phyloP scores from a whole-genome alignment of 1,140 invertebrate species.

The Bombus consobrinus region DNA sequence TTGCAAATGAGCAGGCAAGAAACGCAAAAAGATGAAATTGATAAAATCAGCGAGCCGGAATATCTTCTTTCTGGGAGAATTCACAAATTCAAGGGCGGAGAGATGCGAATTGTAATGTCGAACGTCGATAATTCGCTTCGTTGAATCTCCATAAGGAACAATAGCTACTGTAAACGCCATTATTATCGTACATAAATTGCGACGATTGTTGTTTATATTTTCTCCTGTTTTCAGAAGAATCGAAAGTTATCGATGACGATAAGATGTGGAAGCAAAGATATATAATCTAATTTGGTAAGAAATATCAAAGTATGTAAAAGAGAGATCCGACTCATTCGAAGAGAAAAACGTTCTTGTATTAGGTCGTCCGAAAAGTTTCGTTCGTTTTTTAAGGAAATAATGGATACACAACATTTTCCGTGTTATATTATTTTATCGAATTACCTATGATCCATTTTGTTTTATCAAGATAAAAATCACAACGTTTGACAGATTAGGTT shows the following conservation, averaged over 20 bases:
- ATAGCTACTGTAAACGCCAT: not conserved
- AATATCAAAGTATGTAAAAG: not conserved
- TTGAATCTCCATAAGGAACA: not conserved
- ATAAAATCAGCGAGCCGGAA: not conserved
- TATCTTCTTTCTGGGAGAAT: constrained; percentile 5
- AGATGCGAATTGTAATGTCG: not conserved
- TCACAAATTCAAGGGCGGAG: constrained; percentile 19
- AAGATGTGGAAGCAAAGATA: not conserved
- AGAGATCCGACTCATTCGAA: not conserved
- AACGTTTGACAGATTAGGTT: no score
- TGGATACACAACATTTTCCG: no score
- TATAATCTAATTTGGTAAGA: not conserved
- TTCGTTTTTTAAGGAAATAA: no score
- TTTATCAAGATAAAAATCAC: no score
- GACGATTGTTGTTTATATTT: not conserved
- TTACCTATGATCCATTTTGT: no score
- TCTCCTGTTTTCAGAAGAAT: not conserved
- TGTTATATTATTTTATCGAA: no score
- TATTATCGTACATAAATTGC: not conserved
- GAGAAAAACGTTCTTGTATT: not conserved
- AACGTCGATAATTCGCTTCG: not conserved
- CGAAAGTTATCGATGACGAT: not conserved
- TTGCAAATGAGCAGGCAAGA: not conserved
- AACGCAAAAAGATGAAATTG: not conserved
- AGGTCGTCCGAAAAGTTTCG: no score